Conservation (phyloP, 2,113 vertebrate genomes). For the Mesitornis unicolor region DNA sequence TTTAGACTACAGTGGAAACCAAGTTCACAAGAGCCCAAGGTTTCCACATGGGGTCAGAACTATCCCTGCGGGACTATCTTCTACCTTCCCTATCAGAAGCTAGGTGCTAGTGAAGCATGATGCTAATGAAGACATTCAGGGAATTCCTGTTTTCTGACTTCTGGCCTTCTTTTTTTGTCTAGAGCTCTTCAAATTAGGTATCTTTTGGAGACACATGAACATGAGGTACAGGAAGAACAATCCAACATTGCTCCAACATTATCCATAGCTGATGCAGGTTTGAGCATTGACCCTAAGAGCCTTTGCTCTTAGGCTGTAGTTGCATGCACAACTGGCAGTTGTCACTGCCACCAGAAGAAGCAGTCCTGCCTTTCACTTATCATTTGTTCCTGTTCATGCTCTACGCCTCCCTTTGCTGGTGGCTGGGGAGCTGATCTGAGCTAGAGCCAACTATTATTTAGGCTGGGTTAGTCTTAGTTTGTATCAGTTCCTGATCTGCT, state of each 20-base stretch:
- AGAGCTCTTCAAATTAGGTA: background rate
- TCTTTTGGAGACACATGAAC: background rate
- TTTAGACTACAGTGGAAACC: background rate
- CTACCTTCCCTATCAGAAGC: background rate
- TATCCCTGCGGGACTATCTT: background rate
- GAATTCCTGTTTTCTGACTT: background rate
- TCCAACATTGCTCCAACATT: background rate
- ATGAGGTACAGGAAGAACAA: background rate
- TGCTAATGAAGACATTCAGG: background rate
- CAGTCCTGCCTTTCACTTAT: background rate
- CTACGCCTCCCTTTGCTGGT: slow-evolving; percentile 18
- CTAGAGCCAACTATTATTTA: background rate
- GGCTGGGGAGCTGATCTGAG: background rate
- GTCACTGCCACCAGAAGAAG: background rate
- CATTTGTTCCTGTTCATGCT: background rate
- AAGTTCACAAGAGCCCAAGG: background rate
- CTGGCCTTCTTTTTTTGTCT: background rate
- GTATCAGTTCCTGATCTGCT: background rate
- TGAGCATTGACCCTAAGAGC: background rate
- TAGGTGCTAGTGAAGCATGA: accelerated
- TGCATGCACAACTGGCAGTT: background rate
- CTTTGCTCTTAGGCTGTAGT: background rate
- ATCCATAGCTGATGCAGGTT: background rate
- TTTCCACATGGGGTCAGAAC: background rate
- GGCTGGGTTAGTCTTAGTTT: background rate